phyloP scores from a whole-genome alignment of 92 coral and sea anemone species.

The Actinostola sp. region DNA sequence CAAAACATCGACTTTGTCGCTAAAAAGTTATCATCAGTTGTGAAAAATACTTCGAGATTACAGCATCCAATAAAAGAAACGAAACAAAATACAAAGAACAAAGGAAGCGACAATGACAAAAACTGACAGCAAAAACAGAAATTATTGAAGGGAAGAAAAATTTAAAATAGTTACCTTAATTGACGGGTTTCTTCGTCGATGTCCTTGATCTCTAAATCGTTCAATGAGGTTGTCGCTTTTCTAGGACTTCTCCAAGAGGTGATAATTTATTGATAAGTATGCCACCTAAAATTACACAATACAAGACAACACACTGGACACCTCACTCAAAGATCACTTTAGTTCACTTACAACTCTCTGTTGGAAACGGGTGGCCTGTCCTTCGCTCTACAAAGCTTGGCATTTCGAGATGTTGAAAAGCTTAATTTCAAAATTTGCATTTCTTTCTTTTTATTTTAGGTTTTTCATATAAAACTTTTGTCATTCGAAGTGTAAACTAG shows the following conservation, averaged over 20 bases:
- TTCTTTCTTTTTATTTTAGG: neutral
- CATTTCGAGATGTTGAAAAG: neutral
- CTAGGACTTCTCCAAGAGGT: neutral
- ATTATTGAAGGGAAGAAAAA: neutral
- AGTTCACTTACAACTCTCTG: neutral
- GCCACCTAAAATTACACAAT: constrained; percentile 24
- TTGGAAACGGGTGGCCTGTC: neutral
- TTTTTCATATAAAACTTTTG: neutral
- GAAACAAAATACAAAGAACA: neutral
- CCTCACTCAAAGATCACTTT: constrained; percentile 19
- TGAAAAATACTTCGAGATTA: too few relatives aligned
- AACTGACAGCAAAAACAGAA: too few relatives aligned
- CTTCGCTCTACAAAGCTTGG: constrained; percentile 11
- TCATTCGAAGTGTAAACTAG: neutral
- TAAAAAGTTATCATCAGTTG: too few relatives aligned
- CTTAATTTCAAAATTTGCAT: neutral
- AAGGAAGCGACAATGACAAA: too few relatives aligned
- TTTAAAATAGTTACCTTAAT: constrained; percentile 1
- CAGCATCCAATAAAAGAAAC: too few relatives aligned
- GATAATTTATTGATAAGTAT: constrained; percentile 15
- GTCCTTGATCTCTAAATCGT: neutral
- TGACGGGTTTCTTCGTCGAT: constrained; percentile 5
- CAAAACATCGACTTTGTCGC: too few relatives aligned
- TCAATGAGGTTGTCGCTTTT: constrained; percentile 4
- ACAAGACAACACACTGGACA: neutral